Percentiles rank a stretch among this genome's conserved stretches.
Conservation (phyloP, 1,140 invertebrate genomes). For the Drosophila kohkoa region DNA sequence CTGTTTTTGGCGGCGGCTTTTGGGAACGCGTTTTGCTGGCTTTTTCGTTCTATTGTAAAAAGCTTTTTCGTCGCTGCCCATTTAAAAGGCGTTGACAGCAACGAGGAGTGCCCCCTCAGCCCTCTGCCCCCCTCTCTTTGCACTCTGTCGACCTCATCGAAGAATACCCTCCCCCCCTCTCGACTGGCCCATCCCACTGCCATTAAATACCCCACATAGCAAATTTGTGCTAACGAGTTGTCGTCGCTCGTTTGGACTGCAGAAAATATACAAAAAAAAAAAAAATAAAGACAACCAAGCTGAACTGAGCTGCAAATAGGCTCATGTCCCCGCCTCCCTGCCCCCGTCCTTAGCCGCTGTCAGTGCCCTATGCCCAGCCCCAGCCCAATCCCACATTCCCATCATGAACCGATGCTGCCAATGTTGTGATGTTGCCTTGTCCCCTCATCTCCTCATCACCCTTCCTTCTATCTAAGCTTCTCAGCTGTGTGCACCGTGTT, state of each 20-base stretch:
- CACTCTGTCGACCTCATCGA: background rate
- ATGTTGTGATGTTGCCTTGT: constrained; percentile 18
- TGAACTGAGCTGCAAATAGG: constrained; percentile 66
- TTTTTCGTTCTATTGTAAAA: constrained; percentile 58
- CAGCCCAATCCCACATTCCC: background rate
- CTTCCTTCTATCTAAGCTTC: background rate
- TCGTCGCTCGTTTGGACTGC: constrained; percentile 61
- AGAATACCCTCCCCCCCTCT: too few species aligned
- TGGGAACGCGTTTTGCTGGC: constrained; percentile 45
- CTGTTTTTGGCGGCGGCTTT: constrained; percentile 62
- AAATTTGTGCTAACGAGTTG: constrained; percentile 81
- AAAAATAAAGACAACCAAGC: constrained; percentile 32
- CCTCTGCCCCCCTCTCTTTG: background rate
- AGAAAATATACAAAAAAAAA: constrained; percentile 23
- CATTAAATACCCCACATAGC: constrained; percentile 48
- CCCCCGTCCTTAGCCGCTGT: background rate
- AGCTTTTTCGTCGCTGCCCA: constrained; percentile 63
- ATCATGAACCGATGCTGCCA: constrained; percentile 39
- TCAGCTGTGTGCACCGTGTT: constrained; percentile 31
- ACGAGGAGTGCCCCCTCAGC: constrained; percentile 22
- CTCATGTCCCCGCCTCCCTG: constrained; percentile 28
- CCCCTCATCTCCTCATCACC: background rate
- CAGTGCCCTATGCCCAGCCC: too few species aligned
- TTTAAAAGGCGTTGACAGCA: constrained; percentile 78
- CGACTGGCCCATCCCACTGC: background rate